These are phyloP conservation scores for Lampropteryx suffumata DNA, from an alignment of 2,888 invertebrate species.

Conservation along the genomic window DNA sequence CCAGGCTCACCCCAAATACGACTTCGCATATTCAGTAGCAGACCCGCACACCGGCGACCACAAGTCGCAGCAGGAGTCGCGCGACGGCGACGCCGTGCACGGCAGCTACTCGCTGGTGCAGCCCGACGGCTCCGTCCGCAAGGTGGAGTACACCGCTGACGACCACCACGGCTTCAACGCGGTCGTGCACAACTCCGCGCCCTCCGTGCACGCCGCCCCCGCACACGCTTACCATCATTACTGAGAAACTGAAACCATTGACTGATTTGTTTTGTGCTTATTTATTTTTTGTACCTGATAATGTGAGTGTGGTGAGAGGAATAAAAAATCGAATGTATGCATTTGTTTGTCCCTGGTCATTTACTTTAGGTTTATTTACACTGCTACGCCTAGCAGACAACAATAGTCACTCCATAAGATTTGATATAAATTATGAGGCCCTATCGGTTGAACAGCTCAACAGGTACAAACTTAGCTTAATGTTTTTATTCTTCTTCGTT, in stretches of 20 bases:
- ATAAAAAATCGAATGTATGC: too few relatives aligned
- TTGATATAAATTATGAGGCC: too few relatives aligned
- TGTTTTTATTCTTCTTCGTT: too few relatives aligned
- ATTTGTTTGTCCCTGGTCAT: too few relatives aligned
- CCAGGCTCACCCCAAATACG: constrained; percentile 68
- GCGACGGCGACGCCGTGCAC: constrained; percentile 81
- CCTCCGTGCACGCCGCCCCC: constrained; percentile 61
- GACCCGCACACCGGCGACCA: constrained; percentile 83
- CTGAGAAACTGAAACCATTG: constrained; percentile 31
- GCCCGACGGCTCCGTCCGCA: constrained; percentile 76
- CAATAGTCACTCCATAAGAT: too few relatives aligned
- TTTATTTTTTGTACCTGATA: constrained; percentile 46
- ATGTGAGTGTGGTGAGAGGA: constrained; percentile 26
- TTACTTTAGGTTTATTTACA: too few relatives aligned
- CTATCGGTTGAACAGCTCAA: too few relatives aligned
- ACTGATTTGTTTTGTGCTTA: constrained; percentile 34
- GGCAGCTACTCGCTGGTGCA: constrained; percentile 83
- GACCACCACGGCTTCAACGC: constrained; percentile 67
- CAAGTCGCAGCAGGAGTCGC: constrained; percentile 78
- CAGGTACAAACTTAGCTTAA: too few relatives aligned
- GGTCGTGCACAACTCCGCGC: constrained; percentile 72
- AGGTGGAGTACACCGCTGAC: constrained; percentile 74
- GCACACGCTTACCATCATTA: constrained; percentile 62
- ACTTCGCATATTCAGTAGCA: constrained; percentile 78
- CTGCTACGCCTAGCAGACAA: too few relatives aligned